A percentile compares a stretch with the other conserved stretches of the same genome.
Evolutionary conservation across 2,113 vertebrate species (phyloP).

Genomic region (Brienomyrus longianalis): DNA sequence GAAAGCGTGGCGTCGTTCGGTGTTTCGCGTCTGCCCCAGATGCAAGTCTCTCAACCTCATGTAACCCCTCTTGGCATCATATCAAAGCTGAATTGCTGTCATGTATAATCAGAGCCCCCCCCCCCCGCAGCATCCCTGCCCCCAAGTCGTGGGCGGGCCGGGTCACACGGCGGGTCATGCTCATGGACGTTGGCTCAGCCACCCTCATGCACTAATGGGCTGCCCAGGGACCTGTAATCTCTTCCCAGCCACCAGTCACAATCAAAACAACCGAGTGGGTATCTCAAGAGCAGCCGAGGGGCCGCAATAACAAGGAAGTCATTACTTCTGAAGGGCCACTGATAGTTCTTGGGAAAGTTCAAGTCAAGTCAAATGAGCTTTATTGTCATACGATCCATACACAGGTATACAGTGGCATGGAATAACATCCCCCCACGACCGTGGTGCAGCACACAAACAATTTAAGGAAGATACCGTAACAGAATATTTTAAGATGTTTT

Average conservation of each 20-base stretch:
- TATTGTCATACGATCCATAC: not conserved
- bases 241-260: not conserved
- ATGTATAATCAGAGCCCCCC: not conserved
- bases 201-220: not conserved
- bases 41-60: not conserved
- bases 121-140: not conserved
- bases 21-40: too few relatives aligned
- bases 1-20: too few relatives aligned
- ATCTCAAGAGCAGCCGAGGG: not conserved
- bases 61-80: not conserved
- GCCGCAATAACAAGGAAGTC: not conserved
- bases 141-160: not conserved
- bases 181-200: not conserved
- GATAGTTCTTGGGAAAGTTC: not conserved
- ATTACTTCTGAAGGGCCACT: not conserved
- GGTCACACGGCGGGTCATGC: not conserved
- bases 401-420: not conserved
- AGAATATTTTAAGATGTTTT: slow-evolving; percentile 8
- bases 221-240: slow-evolving; percentile 13
- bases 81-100: not conserved
- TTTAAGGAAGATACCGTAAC: not conserved
- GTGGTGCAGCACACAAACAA: not conserved
- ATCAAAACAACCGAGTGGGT: not conserved
- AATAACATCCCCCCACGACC: not conserved
- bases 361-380: not conserved